These are phyloP conservation scores for Rutilus rutilus DNA, from an alignment of 2,113 vertebrate genomes.

Conservation along the genomic window DNA sequence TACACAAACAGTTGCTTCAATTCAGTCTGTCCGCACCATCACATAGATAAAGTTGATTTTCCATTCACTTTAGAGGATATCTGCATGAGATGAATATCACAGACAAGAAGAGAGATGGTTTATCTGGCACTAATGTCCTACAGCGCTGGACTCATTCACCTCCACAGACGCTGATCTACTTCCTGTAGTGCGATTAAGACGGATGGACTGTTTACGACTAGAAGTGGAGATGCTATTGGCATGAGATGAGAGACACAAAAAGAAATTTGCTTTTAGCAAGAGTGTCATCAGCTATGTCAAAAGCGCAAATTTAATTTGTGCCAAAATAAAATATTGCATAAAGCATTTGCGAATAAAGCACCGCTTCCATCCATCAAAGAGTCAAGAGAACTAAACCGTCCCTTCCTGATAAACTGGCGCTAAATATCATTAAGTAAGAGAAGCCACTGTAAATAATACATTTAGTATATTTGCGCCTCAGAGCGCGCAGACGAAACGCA, in stretches of 20 bases:
- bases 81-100: constrained; percentile 21
- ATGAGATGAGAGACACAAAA: neutral
- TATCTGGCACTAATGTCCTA: constrained; percentile 26
- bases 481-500: no score
- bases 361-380: no score
- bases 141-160: constrained; percentile 21
- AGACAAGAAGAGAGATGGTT: constrained; percentile 19
- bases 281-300: neutral
- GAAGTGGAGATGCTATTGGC: neutral
- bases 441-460: no score
- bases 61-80: constrained; percentile 2
- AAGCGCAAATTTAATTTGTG: no score
- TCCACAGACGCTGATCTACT: constrained; percentile 23
- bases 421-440: no score
- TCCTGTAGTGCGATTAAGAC: constrained; percentile 29
- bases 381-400: no score
- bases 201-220: neutral
- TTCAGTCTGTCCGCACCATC: neutral
- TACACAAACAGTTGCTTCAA: constrained; percentile 4
- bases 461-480: no score
- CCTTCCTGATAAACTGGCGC: no score
- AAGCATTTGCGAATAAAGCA: no score
- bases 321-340: no score
- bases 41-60: neutral
- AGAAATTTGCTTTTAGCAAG: neutral